These are phyloP conservation scores for Cotesia chilonis DNA, from an alignment of 1,140 invertebrate genomes.

Conservation along the genomic window DNA sequence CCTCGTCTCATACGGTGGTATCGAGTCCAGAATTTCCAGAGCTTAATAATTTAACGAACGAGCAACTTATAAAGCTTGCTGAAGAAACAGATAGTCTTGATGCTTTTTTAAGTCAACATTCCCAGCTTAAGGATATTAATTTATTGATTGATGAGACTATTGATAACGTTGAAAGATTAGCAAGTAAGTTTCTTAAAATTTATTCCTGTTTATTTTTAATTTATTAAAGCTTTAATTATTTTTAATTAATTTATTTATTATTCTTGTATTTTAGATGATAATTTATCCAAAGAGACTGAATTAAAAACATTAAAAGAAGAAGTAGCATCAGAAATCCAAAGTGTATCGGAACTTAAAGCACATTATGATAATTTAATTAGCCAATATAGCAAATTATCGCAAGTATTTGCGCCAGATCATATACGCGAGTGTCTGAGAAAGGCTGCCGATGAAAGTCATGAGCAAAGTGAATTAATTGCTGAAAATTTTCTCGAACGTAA, in stretches of 20 bases:
- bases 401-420: conserved; percentile 76
- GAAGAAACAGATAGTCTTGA: conserved; percentile 74
- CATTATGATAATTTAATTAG: conserved; percentile 75
- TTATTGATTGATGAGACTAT: conserved; percentile 76
- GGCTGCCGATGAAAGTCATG: conserved; percentile 75
- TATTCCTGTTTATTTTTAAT: conserved; percentile 30
- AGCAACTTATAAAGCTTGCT: conserved; percentile 75
- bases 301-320: conserved; percentile 71
- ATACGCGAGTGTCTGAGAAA: conserved; percentile 73
- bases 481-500: conserved; percentile 78
- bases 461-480: conserved; percentile 77
- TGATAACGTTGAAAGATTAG: conserved; percentile 75
- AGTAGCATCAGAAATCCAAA: conserved; percentile 72
- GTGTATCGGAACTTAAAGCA: conserved; percentile 73
- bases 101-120: conserved; percentile 75
- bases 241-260: conserved; percentile 29
- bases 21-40: conserved; percentile 69
- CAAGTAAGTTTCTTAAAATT: conserved; percentile 65
- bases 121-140: conserved; percentile 73
- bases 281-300: conserved; percentile 73
- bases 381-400: conserved; percentile 75
- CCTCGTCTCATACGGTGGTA: conserved; percentile 36
- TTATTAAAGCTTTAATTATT: conserved; percentile 32
- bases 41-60: conserved; percentile 71
- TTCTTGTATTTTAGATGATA: conserved; percentile 67